These are phyloP conservation scores for Chrosomus eos DNA, from an alignment of 2,797 vertebrate genomes.

Conservation along the genomic window DNA sequence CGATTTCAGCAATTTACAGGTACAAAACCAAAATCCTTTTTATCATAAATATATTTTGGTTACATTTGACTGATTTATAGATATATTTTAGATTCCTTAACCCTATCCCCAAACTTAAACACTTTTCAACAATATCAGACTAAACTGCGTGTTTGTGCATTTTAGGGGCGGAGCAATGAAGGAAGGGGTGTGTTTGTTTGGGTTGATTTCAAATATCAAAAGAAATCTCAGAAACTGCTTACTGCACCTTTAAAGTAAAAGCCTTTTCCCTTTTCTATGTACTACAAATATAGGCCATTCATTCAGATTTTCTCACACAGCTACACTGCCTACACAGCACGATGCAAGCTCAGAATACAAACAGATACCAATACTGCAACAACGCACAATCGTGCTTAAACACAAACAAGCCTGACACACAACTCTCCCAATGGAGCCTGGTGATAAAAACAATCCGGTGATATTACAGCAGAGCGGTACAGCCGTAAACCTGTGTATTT, in stretches of 20 bases:
- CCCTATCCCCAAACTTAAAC: neutral
- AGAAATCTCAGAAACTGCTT: neutral
- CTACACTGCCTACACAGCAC: constrained; percentile 60
- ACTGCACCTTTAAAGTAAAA: constrained; percentile 3
- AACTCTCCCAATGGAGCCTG: constrained; percentile 8
- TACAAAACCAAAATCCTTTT: neutral
- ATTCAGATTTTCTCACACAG: constrained; percentile 2
- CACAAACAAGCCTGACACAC: constrained; percentile 36
- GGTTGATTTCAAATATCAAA: neutral
- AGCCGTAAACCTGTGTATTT: neutral
- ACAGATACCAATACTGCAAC: constrained; percentile 59
- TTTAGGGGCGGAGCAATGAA: neutral
- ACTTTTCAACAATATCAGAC: neutral
- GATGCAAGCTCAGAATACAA: constrained; percentile 67
- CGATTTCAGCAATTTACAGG: neutral
- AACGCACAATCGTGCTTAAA: neutral
- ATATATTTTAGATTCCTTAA: neutral
- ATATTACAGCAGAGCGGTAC: neutral
- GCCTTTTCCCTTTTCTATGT: neutral
- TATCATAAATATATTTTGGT: neutral
- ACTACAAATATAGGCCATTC: constrained; percentile 28
- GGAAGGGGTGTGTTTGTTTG: neutral
- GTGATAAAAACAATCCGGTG: neutral
- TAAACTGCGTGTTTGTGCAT: neutral
- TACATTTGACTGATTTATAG: neutral